Evolutionary conservation across 2,113 vertebrate genomes (phyloP), one percentile per base, ranked within the genome.

Genomic region (Tympanuchus pallidicinctus): DNA sequence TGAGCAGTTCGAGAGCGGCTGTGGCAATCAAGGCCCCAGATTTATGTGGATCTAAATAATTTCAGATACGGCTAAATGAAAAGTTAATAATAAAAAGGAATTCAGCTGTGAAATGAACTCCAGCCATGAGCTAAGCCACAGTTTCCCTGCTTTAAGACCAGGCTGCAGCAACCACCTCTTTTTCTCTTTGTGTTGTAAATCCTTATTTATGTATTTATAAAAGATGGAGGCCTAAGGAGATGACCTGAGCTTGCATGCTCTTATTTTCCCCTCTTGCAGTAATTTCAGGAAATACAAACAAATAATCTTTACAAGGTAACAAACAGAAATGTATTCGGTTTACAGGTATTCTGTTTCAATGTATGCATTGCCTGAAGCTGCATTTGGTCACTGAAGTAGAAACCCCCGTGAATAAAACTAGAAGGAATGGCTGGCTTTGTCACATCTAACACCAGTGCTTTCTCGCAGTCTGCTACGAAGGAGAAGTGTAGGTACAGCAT

Each of bases 81-180:
- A 94, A 81, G 19, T 56, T 81, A 40, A 69, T 96, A 92, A 91
- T 95, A 83, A 91, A 92, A 91, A 81, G 91, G 89, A 92, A 95
- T 92, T 95, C 91, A 93, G 69, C 96, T 95, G 95, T 97, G 96
- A 96, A 97, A 97, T 96, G 94, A 93, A 86, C 75, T 86, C 93
- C 52, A 93, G 85, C 80, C 92, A 92, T 75, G 64, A 92, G 52
- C 82, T 88, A 83, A 88, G 69, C 60, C 8, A 8, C 36, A 4
- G 13, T 56, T 84, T 82, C 43, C 43, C 36, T 48, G 17, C 43
- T 34, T 89, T 86, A 66, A 52, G 65, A 71, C 60, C 52, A 2
- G 67, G 47, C 19, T 4, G 69, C 38, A 61, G 79, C 45, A 88
- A 17, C 45, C 64, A 22, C 64, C 1, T 22, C 74, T 64, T 77